Evolutionary conservation across 2,113 vertebrate species (phyloP).

Genomic region (Daboia siamensis): DNA sequence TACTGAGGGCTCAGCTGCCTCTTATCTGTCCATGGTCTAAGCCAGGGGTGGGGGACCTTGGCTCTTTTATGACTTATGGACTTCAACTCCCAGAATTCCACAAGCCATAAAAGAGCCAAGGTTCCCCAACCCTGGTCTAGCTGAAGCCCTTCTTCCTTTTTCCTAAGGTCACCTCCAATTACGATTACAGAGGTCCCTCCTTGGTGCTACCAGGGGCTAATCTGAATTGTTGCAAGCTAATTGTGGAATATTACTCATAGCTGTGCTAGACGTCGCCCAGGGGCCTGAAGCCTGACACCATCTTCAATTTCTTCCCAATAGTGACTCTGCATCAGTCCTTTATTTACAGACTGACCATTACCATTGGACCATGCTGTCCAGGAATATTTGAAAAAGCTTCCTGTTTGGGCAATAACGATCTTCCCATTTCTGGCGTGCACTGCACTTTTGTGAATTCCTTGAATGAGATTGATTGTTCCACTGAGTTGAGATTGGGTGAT

Average conservation of each 20-base stretch:
- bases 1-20: too few relatives aligned
- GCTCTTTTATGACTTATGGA: too few relatives aligned
- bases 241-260: neutral
- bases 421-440: too few relatives aligned
- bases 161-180: neutral
- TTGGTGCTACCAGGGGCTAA: neutral
- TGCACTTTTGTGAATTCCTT: neutral
- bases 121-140: neutral
- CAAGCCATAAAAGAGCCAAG: too few relatives aligned
- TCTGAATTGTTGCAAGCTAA: neutral
- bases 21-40: too few relatives aligned
- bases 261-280: neutral
- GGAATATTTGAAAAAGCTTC: too few relatives aligned
- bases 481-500: neutral
- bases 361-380: too few relatives aligned
- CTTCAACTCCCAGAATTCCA: too few relatives aligned
- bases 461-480: too few relatives aligned
- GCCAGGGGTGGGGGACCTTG: too few relatives aligned
- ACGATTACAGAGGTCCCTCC: neutral
- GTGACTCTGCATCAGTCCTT: neutral
- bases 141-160: neutral
- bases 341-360: too few relatives aligned
- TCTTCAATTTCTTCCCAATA: neutral
- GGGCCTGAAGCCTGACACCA: neutral
- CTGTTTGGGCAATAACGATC: too few relatives aligned